A percentile compares a stretch with the other conserved stretches of the same genome.
These are phyloP conservation scores for Syngnathus scovelli DNA, from an alignment of 2,113 vertebrate genomes.

Conservation along the genomic window DNA sequence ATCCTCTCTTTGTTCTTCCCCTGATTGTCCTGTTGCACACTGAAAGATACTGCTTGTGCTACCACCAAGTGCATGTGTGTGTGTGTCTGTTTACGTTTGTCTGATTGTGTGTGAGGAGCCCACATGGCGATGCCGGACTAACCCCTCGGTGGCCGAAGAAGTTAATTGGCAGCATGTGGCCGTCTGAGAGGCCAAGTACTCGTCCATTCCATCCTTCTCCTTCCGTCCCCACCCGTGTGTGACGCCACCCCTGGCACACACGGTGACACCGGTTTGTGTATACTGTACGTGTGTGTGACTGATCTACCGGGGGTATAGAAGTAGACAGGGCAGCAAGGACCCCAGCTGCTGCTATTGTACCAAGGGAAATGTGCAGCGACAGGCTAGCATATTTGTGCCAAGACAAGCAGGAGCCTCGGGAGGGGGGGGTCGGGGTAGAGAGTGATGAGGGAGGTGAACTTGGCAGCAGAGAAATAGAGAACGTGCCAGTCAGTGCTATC, in stretches of 20 bases:
- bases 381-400: conserved; percentile 66
- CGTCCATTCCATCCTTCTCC: conserved; percentile 27
- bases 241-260: conserved; percentile 56
- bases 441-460: conserved; percentile 12
- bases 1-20: too few species aligned
- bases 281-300: conserved; percentile 28
- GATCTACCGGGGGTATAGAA: conserved; percentile 41
- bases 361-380: conserved; percentile 70
- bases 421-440: conserved; percentile 34
- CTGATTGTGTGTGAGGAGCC: background rate
- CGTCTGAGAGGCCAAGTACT: conserved; percentile 74
- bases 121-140: conserved; percentile 55
- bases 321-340: conserved; percentile 60
- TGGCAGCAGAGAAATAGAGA: conserved; percentile 1
- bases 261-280: conserved; percentile 74
- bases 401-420: conserved; percentile 54
- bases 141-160: conserved; percentile 61
- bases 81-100: background rate
- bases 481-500: background rate
- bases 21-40: background rate
- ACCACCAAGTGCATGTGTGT: conserved; percentile 11
- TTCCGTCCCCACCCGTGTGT: conserved; percentile 34
- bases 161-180: conserved; percentile 93
- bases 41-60: background rate
- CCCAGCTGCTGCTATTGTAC: conserved; percentile 66